Evolutionary conservation across 2,888 invertebrate species (phyloP), one percentile per base, ranked within the genome.

Genomic region (Cephus runcator): DNA sequence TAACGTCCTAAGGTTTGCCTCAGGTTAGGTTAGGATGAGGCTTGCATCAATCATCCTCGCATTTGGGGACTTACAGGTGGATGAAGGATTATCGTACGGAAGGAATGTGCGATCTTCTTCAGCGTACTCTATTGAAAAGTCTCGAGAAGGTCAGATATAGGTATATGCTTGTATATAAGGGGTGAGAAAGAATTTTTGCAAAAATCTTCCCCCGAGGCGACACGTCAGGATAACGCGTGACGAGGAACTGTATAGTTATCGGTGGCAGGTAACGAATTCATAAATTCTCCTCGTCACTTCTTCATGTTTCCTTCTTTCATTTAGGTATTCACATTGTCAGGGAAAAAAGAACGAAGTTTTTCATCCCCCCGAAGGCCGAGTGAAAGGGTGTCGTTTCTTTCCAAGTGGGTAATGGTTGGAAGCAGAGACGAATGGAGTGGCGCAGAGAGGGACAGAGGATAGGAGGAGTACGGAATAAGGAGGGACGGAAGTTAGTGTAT

Each of bases 301-400:
- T 73, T 80, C 74, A n/a, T 75, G 69, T 71, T 77, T 71, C 73
- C 73, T 69, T 75, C 34, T 36, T 15, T 56, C 23, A 56, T 56
- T 23, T 9, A 23, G 56, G 9, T 23, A 23, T 56, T 56, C 9
- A 9, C 56, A 23, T 56, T 56, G 56, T 9, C 23, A 2, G 56
- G 56, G 0, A 56, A 56, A 36, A 36, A 12, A 11, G 3, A 80
- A 81, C 81, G 81, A 81, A 79, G 83, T 80, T 79, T 79, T 83
- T 80, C 79, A 77, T 78, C 80, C 75, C 56, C 73, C 34, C 23
- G 35, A 15, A 73, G 71, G 9, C 12, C 71, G 11, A 34, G 30
- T 2, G 36, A 71, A 23, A 71, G 34, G 11, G 23, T 71, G 15
- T 56, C 56, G 23, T 1, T 56, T 56, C 56, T 56, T 9, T 2